Evolutionary conservation across 1,140 invertebrate species (phyloP), one percentile per base, ranked within the genome.

Genomic region (Uloborus diversus): DNA sequence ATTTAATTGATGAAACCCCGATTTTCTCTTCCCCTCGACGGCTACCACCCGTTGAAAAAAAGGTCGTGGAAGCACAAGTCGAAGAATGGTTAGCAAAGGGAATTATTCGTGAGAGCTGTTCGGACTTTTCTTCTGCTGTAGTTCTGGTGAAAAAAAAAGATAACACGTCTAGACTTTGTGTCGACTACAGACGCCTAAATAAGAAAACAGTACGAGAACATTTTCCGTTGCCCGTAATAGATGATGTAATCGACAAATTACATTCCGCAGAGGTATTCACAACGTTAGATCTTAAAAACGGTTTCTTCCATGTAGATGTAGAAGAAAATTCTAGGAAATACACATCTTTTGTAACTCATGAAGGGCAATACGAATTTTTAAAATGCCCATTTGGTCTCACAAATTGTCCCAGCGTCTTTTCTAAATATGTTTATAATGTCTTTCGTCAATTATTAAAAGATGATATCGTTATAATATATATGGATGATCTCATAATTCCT

Each of bases 101-200:
- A 42, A 62, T 47, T 13, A 17, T 75, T 1, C 30, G n/a, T 42
- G 37, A 1, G 11, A 51, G 14, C 14, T 49, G 17, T 42, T 75
- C 71, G 7, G 56, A 59, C 7, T 75, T 32, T 30, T 35, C 17
- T 17, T 11, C 4, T 20, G 79, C 80, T 17, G 56, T 81, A 1
- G 80, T 83, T 4, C 5, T 79, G 0, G 78, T 81, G 27, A 49
- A 62, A n/a, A 83, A 83, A 62, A 84, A 83, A 62, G 75, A 80
- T 37, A 47, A 68, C 0, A 47, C 33, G 62, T 3, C 75, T 17
- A n/a, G 79, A 27, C 30, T 83, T 9, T 81, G 82, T 49, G 70
- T 83, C 4, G 82, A 83, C 56, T 84, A 81, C 33, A 68, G 79
- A 23, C 51, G 42, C 57, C 25, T 81, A 20, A 84, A 82, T 25